phyloP scores from a whole-genome alignment of 1,140 invertebrate genomes.

The Papilio xuthus region DNA sequence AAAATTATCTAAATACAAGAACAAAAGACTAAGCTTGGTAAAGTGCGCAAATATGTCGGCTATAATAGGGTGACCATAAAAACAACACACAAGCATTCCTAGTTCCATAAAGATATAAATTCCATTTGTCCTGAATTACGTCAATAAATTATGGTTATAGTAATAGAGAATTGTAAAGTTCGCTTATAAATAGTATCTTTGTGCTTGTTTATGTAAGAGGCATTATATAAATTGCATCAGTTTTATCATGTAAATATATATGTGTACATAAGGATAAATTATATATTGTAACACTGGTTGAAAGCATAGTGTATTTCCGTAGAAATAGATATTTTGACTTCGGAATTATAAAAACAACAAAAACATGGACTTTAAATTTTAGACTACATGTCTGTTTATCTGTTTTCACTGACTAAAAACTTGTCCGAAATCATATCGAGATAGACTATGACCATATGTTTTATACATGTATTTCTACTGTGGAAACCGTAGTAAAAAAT shows the following conservation, averaged over 20 bases:
- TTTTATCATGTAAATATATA: neutral
- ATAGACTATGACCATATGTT: too few relatives aligned
- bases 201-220: neutral
- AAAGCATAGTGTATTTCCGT: neutral
- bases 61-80: neutral
- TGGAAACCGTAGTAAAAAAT: too few relatives aligned
- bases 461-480: too few relatives aligned
- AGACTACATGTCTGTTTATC: too few relatives aligned
- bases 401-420: too few relatives aligned
- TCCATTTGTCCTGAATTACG: neutral
- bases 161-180: neutral
- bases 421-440: too few relatives aligned
- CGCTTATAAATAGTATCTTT: neutral
- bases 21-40: neutral
- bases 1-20: neutral
- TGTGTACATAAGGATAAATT: neutral
- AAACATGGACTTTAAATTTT: too few relatives aligned
- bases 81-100: neutral
- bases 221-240: conserved; percentile 15
- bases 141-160: neutral
- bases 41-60: neutral
- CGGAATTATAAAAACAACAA: neutral
- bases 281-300: neutral
- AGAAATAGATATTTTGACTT: neutral
- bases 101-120: neutral